Evolutionary conservation across 2,888 invertebrate species (phyloP), one percentile per base, ranked within the genome.

Genomic region (Conchocele bisecta): DNA sequence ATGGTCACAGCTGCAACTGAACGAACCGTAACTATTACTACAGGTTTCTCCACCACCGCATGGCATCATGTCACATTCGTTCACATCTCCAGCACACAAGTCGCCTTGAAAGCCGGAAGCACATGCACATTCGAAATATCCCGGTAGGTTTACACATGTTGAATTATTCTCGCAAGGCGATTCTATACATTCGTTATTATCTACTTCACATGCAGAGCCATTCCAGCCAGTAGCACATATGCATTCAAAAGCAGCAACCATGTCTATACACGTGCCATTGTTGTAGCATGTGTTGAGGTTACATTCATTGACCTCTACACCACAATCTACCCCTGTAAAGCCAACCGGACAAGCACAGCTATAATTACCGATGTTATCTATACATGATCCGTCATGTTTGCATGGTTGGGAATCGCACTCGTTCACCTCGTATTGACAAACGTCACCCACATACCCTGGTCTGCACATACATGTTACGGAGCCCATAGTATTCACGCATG

Each of bases 271-370:
- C 3, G 59, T 53, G 3, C 46, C 73, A 48, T 64, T 64, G 26
- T 66, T 61, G 11, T 33, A 15, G 17, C 76, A 73, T 22, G 57
- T 54, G 11, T 22, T 39, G 5, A 20, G n/a, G n/a, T 28, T 15
- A 46, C 74, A 74, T 42, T 74, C 74, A 17, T 74, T 33, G 7
- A 74, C 20, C 26, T 74, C 74, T 41, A 29, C 41, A 0, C 53
- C 50, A 61, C 81, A 83, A 9, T 29, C 7, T 15, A 42, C 24
- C 24, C 79, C 81, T 26, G 53, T 26, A 48, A 70, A 76, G 41
- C 80, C 79, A 35, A 61, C 53, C 9, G 33, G 29, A 54, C 85
- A 85, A 17, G 29, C 3, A 65, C 85, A 85, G 3, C 29, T 54
- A 33, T 75, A 82, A 42, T 64, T 39, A 1, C 72, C 79, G 24